Base-by-base conservation (phyloP, 2,888 invertebrate genomes). In the Drosophila bunnanda region DNA sequence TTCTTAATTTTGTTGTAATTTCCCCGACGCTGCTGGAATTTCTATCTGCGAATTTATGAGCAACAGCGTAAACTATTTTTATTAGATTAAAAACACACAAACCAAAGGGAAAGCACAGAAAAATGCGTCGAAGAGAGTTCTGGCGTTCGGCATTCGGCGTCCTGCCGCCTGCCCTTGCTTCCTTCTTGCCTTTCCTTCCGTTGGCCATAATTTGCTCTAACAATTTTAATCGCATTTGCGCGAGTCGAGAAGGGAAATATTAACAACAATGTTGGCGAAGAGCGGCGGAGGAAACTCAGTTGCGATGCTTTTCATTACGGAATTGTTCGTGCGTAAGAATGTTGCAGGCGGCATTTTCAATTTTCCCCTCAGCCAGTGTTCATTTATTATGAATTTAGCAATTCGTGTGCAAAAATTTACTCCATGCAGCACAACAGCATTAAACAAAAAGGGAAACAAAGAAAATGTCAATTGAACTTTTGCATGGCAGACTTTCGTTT, bases 291-390 rank as follows among this genome's bases (percentile, higher is more conserved):
- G 28, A 25, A 44, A 48, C 34, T 22, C 36, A 44, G 38, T 44
- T 62, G 64, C 60, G 66, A 75, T 72, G 78, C 77, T 77, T 84
- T 85, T 89, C 86, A 86, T 89, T 86, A 89, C 82, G 53, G 78
- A 86, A 88, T 89, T 89, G 79, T 82, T 86, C 86, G 86, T 89
- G 89, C 86, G 89, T 88, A 86, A 84, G 82, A 85, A 88, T 82
- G 76, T 82, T 82, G 73, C 69, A 65, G 75, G 68, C 86, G 79
- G 78, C 84, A 88, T 83, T 84, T 84, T 84, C 87, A 83, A 88
- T 84, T 84, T 81, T 69, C 76, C 75, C 43, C 73, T 15, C 22
- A 44, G 34, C 36, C 73, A 80, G 76, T 76, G 73, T 80, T 84
- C 82, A 87, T 87, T 89, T 85, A 89, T 87, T 87, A 85, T 85